Evolutionary conservation across 2,113 vertebrate genomes (phyloP).

Genomic region (Hyperoodon ampullatus): DNA sequence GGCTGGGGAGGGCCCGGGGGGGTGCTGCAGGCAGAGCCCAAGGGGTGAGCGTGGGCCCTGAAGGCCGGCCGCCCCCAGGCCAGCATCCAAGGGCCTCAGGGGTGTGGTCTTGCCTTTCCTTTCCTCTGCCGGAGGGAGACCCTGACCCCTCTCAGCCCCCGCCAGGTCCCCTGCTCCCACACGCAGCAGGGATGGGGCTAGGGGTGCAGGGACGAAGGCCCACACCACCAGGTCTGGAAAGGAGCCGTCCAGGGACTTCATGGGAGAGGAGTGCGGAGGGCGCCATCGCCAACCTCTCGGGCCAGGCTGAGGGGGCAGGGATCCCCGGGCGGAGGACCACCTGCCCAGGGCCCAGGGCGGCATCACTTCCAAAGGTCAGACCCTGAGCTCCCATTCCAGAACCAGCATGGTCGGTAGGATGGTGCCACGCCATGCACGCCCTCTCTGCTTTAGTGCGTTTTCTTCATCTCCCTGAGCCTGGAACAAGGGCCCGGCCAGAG

Average conservation of each 20-base stretch:
- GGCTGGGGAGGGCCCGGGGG: background rate
- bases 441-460: background rate
- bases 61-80: background rate
- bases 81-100: background rate
- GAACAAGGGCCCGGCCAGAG: background rate
- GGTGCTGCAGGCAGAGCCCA: background rate
- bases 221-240: background rate
- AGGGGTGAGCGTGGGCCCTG: background rate
- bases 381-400: background rate
- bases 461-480: accelerated
- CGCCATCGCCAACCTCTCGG: accelerated
- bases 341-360: accelerated
- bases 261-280: background rate
- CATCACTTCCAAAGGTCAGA: background rate
- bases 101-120: background rate
- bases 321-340: accelerated
- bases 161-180: background rate
- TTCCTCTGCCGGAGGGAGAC: background rate
- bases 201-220: accelerated
- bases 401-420: background rate
- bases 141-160: background rate
- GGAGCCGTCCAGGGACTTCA: background rate
- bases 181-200: background rate
- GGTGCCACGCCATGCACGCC: accelerated
- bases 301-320: background rate